Conservation (phyloP, 2,113 vertebrate species). For the Tetrax tetrax region DNA sequence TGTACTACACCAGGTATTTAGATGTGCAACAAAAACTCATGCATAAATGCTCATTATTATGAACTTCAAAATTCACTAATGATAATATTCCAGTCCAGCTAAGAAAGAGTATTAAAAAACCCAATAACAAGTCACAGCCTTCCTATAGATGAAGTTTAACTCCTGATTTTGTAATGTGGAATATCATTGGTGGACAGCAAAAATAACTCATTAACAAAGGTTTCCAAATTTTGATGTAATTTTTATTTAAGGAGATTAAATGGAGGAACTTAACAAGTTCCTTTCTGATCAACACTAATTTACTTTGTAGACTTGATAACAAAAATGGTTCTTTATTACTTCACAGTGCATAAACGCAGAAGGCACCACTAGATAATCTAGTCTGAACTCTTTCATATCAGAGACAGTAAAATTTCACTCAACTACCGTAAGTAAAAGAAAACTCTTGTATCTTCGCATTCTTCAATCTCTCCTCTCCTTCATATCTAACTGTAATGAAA, state of each 20-base stretch:
- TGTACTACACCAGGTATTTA: background rate
- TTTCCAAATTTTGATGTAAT: background rate
- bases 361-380: background rate
- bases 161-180: background rate
- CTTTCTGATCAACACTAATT: background rate
- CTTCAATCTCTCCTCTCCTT: background rate
- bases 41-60: background rate
- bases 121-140: background rate
- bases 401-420: background rate
- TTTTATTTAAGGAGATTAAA: background rate
- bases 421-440: background rate
- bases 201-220: background rate
- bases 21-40: background rate
- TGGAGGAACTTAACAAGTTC: background rate
- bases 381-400: background rate
- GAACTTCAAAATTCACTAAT: background rate
- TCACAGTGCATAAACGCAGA: background rate
- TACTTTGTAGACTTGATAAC: background rate
- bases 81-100: background rate
- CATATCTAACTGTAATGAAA: background rate
- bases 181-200: background rate
- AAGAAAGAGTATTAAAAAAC: background rate
- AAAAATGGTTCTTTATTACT: background rate
- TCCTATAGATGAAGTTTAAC: background rate
- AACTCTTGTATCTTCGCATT: background rate